phyloP scores from a whole-genome alignment of 2,113 vertebrate species.

The Chamaea fasciata region DNA sequence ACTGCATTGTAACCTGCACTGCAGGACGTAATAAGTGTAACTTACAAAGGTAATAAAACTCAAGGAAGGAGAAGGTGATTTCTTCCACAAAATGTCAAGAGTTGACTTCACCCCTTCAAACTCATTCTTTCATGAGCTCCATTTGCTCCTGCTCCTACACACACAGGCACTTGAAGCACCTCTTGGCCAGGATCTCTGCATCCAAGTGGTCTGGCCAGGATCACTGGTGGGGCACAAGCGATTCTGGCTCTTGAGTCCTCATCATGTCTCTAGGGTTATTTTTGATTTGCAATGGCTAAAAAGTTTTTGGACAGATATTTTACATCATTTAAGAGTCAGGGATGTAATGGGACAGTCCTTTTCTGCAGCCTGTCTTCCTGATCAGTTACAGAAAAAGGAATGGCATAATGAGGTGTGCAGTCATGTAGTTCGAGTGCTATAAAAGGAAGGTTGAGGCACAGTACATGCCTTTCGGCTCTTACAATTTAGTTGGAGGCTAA shows the following conservation, averaged over 20 bases:
- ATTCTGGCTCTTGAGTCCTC: not conserved
- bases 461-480: not conserved
- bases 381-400: not conserved
- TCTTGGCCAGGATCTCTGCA: not conserved
- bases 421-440: accelerated
- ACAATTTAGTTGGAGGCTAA: not conserved
- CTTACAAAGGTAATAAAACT: not conserved
- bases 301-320: not conserved
- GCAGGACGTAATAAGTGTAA: not conserved
- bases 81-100: not conserved
- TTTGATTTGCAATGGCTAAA: not conserved
- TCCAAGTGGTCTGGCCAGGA: not conserved
- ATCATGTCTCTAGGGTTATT: not conserved
- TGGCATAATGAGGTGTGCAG: not conserved
- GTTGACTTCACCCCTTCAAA: not conserved
- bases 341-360: not conserved
- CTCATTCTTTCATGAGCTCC: not conserved
- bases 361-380: not conserved
- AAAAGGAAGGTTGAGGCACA: not conserved
- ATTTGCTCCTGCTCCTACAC: not conserved
- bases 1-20: not conserved
- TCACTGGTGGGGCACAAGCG: not conserved
- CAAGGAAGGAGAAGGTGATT: not conserved
- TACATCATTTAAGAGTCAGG: not conserved
- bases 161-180: not conserved